These are phyloP conservation scores for Spisula solida DNA, from an alignment of 2,888 invertebrate species.

Conservation along the genomic window DNA sequence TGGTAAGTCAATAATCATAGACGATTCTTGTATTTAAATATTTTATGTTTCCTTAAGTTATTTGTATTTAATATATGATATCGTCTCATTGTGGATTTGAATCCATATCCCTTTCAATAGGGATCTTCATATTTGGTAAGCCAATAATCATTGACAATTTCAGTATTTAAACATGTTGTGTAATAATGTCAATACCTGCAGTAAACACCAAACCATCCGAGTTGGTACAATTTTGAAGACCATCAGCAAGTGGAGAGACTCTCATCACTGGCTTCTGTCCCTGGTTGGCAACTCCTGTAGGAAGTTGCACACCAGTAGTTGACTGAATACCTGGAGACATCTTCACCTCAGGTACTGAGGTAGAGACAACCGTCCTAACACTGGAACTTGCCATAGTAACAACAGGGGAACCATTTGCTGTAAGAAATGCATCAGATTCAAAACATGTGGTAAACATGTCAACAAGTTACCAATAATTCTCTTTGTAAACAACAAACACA, in stretches of 20 bases:
- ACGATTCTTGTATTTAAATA: no score
- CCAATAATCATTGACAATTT: no score
- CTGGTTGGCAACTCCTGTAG: constrained; percentile 57
- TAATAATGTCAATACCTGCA: constrained; percentile 44
- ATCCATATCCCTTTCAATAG: no score
- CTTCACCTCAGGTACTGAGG: constrained; percentile 74
- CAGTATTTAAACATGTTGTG: no score
- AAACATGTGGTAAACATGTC: not conserved
- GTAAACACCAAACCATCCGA: constrained; percentile 55
- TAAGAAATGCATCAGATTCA: not conserved
- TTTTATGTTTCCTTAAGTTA: no score
- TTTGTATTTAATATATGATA: no score
- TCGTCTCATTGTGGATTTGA: no score
- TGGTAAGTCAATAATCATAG: not conserved
- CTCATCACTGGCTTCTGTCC: constrained; percentile 83
- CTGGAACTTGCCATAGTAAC: constrained; percentile 72
- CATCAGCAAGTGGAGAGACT: constrained; percentile 82
- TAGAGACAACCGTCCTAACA: constrained; percentile 66
- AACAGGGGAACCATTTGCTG: constrained; percentile 77
- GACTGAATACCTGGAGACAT: constrained; percentile 74
- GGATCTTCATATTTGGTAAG: no score
- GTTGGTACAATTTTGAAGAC: constrained; percentile 23
- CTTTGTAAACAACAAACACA: no score
- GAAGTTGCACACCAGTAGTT: constrained; percentile 68
- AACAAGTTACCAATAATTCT: no score